Percentiles rank a stretch among this genome's conserved stretches.
These are phyloP conservation scores for Apamea crenata DNA, from an alignment of 2,888 invertebrate species.

Conservation along the genomic window DNA sequence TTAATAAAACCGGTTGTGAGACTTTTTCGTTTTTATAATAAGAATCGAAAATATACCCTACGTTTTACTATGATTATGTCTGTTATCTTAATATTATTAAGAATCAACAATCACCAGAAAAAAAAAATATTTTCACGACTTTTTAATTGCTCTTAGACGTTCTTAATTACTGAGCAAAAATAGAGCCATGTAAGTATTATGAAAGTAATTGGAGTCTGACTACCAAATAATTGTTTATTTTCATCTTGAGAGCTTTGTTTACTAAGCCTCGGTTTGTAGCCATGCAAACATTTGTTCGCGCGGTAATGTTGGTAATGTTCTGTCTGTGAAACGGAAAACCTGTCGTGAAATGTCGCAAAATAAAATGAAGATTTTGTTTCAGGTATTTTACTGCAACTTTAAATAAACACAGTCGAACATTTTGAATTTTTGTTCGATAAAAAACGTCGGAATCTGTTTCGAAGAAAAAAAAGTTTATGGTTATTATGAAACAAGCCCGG, in stretches of 20 bases:
- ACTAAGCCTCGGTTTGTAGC: conserved; percentile 17
- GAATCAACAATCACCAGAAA: too few species aligned
- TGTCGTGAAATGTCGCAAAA: background rate
- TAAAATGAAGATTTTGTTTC: background rate
- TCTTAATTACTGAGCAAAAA: conserved; percentile 2
- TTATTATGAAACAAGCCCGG: background rate
- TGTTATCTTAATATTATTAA: background rate
- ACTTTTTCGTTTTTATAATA: background rate
- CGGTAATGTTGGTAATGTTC: background rate
- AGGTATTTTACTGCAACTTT: background rate
- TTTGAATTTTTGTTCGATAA: background rate
- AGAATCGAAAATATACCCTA: background rate
- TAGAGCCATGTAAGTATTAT: background rate
- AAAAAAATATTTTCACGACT: background rate
- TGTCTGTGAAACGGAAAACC: background rate
- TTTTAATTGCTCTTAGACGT: background rate
- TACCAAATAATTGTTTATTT: conserved; percentile 28
- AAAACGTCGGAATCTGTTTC: background rate
- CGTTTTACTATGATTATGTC: background rate
- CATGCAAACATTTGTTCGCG: conserved; percentile 33
- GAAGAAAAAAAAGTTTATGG: background rate
- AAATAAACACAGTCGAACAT: background rate
- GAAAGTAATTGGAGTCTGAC: conserved; percentile 12
- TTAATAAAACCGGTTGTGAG: too few species aligned
- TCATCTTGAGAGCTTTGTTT: conserved; percentile 22